Evolutionary conservation across 2,797 vertebrate genomes (phyloP).

Genomic region (Tenualosa ilisha): DNA sequence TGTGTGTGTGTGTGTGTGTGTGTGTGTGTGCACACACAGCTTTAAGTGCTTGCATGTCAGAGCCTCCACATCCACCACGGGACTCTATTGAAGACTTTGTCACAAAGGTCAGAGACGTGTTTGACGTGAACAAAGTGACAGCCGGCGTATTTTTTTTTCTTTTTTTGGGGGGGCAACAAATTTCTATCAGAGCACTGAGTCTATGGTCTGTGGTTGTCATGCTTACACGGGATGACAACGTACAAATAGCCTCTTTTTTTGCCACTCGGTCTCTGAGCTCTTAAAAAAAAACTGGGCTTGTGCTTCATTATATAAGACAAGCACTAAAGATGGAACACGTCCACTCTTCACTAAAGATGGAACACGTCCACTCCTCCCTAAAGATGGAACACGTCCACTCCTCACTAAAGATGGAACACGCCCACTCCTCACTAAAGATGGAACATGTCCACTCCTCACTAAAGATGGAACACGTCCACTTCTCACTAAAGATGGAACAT

Average conservation of each 20-base stretch:
- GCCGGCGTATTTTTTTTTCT: not conserved
- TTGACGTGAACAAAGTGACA: slow-evolving; percentile 64
- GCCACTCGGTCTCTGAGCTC: not conserved
- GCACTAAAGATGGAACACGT: not conserved
- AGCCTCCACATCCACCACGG: slow-evolving; percentile 10
- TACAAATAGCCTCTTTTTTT: not conserved
- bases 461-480: not conserved
- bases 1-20: not conserved
- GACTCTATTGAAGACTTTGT: slow-evolving; percentile 48
- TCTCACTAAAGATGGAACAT: too few relatives aligned
- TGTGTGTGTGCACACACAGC: not conserved
- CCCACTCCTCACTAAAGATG: too few relatives aligned
- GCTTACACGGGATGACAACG: not conserved
- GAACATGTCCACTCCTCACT: not conserved
- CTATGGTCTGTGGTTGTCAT: not conserved
- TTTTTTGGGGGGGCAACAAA: not conserved
- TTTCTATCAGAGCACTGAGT: not conserved
- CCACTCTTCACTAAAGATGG: not conserved
- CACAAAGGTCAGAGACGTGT: slow-evolving; percentile 60
- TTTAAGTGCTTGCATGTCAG: slow-evolving; percentile 5
- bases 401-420: not conserved
- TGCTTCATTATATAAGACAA: slow-evolving; percentile 7
- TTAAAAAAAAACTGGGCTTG: not conserved
- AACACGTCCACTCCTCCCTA: not conserved
- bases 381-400: too few relatives aligned